phyloP scores from a whole-genome alignment of 2,888 invertebrate genomes.

The Drosophila multiciliata region DNA sequence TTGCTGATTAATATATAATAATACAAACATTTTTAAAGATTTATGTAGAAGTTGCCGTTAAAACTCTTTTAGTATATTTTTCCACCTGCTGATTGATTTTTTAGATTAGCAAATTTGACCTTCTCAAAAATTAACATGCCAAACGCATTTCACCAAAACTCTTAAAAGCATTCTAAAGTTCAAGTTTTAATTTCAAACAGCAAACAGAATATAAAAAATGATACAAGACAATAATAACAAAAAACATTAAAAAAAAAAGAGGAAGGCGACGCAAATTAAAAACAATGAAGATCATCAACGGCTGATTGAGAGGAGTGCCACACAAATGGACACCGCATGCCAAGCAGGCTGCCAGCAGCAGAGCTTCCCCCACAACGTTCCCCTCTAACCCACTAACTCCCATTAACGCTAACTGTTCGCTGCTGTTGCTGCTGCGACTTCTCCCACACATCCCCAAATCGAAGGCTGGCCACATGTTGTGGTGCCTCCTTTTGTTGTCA shows the following conservation, averaged over 20 bases:
- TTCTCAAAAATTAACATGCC: constrained; percentile 15
- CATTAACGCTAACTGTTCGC: constrained; percentile 18
- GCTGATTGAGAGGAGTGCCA: constrained; percentile 74
- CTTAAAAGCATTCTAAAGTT: constrained; percentile 4
- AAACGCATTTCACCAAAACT: constrained; percentile 9
- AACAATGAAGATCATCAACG: constrained; percentile 76
- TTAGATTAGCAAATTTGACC: neutral
- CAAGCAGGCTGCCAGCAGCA: constrained; percentile 46
- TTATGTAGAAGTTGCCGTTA: neutral
- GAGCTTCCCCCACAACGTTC: constrained; percentile 1
- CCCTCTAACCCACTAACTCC: neutral
- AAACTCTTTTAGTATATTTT: neutral
- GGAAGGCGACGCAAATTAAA: constrained; percentile 65
- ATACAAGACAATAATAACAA: constrained; percentile 8
- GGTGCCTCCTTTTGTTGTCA: constrained; percentile 56
- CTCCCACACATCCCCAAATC: constrained; percentile 26
- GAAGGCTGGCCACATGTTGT: constrained; percentile 47
- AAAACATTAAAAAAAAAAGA: constrained; percentile 31
- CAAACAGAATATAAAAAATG: neutral
- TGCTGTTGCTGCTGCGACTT: constrained; percentile 10
- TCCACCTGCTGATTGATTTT: neutral
- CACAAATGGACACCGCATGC: constrained; percentile 69
- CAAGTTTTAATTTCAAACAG: constrained; percentile 1
- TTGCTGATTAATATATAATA: neutral
- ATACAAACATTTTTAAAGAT: neutral